Percentiles rank a stretch among this genome's conserved stretches.
Evolutionary conservation across 2,797 vertebrate species (phyloP).

Genomic region (Xyrichtys novacula): DNA sequence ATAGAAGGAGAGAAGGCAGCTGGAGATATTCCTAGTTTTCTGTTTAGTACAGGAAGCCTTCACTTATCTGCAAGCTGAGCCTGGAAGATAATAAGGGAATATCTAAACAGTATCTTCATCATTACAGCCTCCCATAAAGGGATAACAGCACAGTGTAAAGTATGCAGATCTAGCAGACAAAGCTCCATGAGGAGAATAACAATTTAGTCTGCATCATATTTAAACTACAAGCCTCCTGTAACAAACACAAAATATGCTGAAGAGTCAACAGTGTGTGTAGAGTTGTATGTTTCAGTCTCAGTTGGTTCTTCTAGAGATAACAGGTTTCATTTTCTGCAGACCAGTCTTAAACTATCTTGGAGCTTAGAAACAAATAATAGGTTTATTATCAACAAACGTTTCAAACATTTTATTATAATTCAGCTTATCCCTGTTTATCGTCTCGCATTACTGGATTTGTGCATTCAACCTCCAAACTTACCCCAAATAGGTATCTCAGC

Average conservation of each 20-base stretch:
- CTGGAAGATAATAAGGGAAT: conserved; percentile 71
- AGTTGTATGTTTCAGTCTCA: conserved; percentile 5
- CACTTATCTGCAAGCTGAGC: conserved; percentile 73
- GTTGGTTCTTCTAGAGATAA: neutral
- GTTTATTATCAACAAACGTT: neutral
- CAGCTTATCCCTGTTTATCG: too few relatives aligned
- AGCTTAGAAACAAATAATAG: too few relatives aligned
- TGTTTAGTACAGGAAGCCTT: conserved; percentile 62
- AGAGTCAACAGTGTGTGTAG: conserved; percentile 19
- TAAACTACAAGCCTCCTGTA: conserved; percentile 39
- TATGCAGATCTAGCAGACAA: conserved; percentile 71
- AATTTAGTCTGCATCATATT: conserved; percentile 49
- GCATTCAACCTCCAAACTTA: too few relatives aligned
- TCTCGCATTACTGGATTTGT: too few relatives aligned
- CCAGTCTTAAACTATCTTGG: neutral
- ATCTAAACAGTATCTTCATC: conserved; percentile 78
- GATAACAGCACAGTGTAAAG: conserved; percentile 65
- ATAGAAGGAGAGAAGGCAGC: conserved; percentile 72
- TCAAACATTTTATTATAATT: too few relatives aligned
- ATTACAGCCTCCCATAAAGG: conserved; percentile 66
- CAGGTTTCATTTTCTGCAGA: neutral
- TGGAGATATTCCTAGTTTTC: conserved; percentile 71
- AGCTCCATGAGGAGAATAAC: conserved; percentile 61
- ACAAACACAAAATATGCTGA: conserved; percentile 31
- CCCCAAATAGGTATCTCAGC: too few relatives aligned